phyloP scores from a whole-genome alignment of 2,113 vertebrate genomes.

The Menura novaehollandiae region DNA sequence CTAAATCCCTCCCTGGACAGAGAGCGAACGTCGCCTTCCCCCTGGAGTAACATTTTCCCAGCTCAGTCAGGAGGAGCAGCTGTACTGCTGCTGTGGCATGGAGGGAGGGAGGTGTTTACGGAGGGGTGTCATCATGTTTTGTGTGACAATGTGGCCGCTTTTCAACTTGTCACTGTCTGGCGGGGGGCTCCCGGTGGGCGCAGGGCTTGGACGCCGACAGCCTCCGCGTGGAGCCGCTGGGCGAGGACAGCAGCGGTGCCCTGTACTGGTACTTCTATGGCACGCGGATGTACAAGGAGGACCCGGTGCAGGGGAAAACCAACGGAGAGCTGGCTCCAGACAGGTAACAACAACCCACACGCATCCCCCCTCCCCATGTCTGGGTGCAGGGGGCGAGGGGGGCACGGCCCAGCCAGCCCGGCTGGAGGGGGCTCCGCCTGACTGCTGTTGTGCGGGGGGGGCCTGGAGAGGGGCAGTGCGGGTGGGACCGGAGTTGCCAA shows the following conservation, averaged over 20 bases:
- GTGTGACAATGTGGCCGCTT: slow-evolving; percentile 47
- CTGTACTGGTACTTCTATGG: slow-evolving; percentile 99
- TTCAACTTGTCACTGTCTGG: slow-evolving; percentile 45
- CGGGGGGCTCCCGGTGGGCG: neutral
- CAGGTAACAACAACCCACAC: slow-evolving; percentile 69
- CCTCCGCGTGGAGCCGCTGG: slow-evolving; percentile 92
- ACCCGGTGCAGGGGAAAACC: slow-evolving; percentile 72
- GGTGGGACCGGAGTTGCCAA: neutral
- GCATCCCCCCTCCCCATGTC: neutral
- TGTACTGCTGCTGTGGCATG: slow-evolving; percentile 38
- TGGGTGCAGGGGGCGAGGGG: neutral
- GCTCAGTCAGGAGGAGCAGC: slow-evolving; percentile 1
- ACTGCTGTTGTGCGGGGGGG: slow-evolving; percentile 17
- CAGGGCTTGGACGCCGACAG: slow-evolving; percentile 96
- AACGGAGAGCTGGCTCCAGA: slow-evolving; percentile 65
- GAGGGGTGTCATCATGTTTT: slow-evolving; percentile 31
- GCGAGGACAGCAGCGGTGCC: slow-evolving; percentile 90
- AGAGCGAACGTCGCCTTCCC: neutral
- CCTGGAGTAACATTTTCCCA: slow-evolving; percentile 55
- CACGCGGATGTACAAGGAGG: slow-evolving; percentile 96
- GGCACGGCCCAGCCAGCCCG: neutral
- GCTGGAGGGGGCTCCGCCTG: neutral
- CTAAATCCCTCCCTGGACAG: slow-evolving; percentile 40
- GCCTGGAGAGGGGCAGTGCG: neutral
- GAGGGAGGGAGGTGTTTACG: neutral